Base-by-base conservation (phyloP, 64 coral and sea anemone species). In the Hydrozoanthus tunicans region DNA sequence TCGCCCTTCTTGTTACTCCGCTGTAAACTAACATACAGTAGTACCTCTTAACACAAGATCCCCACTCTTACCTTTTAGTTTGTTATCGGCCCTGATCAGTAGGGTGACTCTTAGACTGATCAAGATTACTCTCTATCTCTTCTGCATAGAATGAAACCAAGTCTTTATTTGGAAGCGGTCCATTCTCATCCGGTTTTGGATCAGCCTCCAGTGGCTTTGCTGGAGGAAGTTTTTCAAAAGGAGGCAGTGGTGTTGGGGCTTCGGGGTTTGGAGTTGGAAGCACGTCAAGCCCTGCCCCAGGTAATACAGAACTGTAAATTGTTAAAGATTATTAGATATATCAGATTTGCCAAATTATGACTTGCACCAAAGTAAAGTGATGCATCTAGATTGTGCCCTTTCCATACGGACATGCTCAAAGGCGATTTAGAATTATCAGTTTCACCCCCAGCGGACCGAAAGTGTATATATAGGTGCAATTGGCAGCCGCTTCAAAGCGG, bases 121-220 rank as follows among this genome's bases (percentile, higher is more conserved):
- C 27, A 73, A 27, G 5, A 51, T 5, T 13, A n/a, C 53, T 51
- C 11, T 82, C 4, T 54, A 26, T 57, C 53, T 85, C 3, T 73
- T 73, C 25, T 72, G 20, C 24, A 17, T 86, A 86, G 83, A 86
- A 53, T 10, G 83, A 86, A 15, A 59, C 68, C 20, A 86, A 86
- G 10, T 69, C 68, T 10, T 23, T 55, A 12, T 86, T 73, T 60
- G 83, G 83, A 57, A 11, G 83, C 7, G 83, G 83, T 24, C 73
- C 83, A n/a, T 86, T 73, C 24, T 86, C 83, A 3, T 86, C 83
- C 0, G 83, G 83, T 12, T 86, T 86, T 71, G 83, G 83, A 57
- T 86, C 83, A 27, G 10, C 68, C 13, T 27, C 53, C 65, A 13
- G 83, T 15, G 55, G 83, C 56, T 86, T 86, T 56, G 12, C n/a